Evolutionary conservation across 2,797 vertebrate genomes (phyloP).

Genomic region (Smutsia gigantea): DNA sequence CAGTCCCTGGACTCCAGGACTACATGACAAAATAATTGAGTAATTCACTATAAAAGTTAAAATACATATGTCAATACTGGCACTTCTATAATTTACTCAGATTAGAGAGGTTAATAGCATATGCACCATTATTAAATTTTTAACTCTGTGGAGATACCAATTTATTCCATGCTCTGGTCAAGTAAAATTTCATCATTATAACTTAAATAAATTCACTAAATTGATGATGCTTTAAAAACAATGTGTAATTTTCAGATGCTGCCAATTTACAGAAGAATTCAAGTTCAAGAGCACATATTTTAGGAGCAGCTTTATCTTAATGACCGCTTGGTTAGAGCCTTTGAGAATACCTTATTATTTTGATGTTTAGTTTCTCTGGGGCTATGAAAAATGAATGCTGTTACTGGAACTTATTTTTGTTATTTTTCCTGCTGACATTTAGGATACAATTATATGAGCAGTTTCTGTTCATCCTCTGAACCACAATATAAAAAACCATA

Average conservation of each 20-base stretch:
- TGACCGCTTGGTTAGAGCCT: neutral
- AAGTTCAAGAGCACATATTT: conserved; percentile 6
- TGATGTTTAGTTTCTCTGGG: neutral
- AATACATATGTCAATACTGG: neutral
- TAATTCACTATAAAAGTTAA: neutral
- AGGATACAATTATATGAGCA: conserved; percentile 15
- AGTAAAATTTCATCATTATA: neutral
- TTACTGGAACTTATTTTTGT: conserved; percentile 43
- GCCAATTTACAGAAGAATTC: neutral
- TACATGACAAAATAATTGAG: neutral
- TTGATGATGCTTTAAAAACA: neutral
- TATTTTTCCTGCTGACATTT: conserved; percentile 52
- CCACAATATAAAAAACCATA: conserved; percentile 34
- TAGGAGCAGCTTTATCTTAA: neutral
- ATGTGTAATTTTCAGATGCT: neutral
- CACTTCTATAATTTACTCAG: neutral
- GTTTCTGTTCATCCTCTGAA: conserved; percentile 1
- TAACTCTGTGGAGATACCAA: neutral
- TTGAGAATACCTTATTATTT: conserved; percentile 13
- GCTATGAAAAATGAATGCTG: conserved; percentile 12
- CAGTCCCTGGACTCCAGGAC: neutral
- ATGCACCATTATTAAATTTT: neutral
- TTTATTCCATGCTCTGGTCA: neutral
- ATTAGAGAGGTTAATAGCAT: neutral
- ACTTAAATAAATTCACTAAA: neutral